A percentile compares a stretch with the other conserved stretches of the same genome.
phyloP scores from a whole-genome alignment of 2,113 vertebrate species.

The Muscicapa adusta region DNA sequence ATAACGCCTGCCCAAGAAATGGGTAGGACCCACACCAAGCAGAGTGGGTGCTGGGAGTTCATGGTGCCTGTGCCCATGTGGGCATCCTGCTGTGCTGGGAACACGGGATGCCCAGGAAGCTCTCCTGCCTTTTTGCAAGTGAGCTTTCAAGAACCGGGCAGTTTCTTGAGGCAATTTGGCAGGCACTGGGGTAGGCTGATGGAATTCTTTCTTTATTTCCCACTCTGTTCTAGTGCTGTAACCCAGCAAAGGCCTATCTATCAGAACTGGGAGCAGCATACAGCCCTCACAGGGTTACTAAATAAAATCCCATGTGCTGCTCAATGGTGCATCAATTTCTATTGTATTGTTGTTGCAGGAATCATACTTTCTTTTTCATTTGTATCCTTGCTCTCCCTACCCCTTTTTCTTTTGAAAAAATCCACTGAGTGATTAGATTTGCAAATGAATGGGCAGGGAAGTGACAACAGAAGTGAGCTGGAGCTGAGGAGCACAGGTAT shows the following conservation, averaged over 20 bases:
- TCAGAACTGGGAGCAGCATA: background rate
- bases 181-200: background rate
- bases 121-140: background rate
- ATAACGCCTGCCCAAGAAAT: background rate
- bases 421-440: constrained; percentile 72
- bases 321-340: background rate
- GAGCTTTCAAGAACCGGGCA: background rate
- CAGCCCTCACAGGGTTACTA: background rate
- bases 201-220: background rate
- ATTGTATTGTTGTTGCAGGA: background rate
- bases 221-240: background rate
- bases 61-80: rapidly evolving
- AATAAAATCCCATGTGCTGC: background rate
- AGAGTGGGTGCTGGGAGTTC: background rate
- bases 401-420: constrained; percentile 45
- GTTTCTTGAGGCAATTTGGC: background rate
- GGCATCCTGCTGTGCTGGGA: background rate
- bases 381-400: constrained; percentile 59
- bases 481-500: constrained; percentile 73
- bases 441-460: constrained; percentile 79
- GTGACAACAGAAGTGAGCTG: constrained; percentile 73
- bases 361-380: background rate
- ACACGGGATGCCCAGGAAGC: background rate
- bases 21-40: background rate
- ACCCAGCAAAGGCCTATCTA: background rate